Conservation (phyloP, 2,888 invertebrate species). For the Alcis repandata region DNA sequence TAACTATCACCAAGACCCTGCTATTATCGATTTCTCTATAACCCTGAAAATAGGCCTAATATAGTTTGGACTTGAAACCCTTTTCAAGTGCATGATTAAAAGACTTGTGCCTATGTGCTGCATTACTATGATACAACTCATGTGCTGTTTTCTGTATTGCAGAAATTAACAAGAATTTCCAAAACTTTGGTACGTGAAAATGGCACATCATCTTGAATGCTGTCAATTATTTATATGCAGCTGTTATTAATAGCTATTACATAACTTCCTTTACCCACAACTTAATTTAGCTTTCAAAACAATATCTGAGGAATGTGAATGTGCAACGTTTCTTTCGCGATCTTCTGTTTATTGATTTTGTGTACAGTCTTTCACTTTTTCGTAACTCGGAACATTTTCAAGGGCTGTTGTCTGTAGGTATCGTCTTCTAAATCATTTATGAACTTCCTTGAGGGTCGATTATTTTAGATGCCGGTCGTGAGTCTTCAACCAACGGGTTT, state of each 20-base stretch:
- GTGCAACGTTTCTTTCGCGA: constrained; percentile 27
- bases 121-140: constrained; percentile 51
- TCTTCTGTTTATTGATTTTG: constrained; percentile 28
- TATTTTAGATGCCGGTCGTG: constrained; percentile 29
- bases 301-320: constrained; percentile 30
- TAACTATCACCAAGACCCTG: constrained; percentile 72
- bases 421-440: constrained; percentile 24
- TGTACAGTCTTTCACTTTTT: constrained; percentile 18
- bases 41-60: constrained; percentile 33
- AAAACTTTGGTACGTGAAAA: constrained; percentile 54
- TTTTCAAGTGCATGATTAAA: constrained; percentile 69
- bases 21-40: constrained; percentile 50
- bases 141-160: constrained; percentile 65
- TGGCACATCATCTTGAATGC: constrained; percentile 66
- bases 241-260: constrained; percentile 31
- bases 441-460: constrained; percentile 17
- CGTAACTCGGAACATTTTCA: constrained; percentile 3
- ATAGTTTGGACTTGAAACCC: constrained; percentile 36
- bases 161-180: constrained; percentile 3
- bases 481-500: constrained; percentile 32
- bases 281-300: constrained; percentile 24
- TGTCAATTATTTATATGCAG: constrained; percentile 62
- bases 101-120: constrained; percentile 63
- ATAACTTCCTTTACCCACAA: constrained; percentile 19
- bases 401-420: constrained; percentile 13